Conservation (phyloP, 2,888 invertebrate genomes). For the Bimastos eiseni region DNA sequence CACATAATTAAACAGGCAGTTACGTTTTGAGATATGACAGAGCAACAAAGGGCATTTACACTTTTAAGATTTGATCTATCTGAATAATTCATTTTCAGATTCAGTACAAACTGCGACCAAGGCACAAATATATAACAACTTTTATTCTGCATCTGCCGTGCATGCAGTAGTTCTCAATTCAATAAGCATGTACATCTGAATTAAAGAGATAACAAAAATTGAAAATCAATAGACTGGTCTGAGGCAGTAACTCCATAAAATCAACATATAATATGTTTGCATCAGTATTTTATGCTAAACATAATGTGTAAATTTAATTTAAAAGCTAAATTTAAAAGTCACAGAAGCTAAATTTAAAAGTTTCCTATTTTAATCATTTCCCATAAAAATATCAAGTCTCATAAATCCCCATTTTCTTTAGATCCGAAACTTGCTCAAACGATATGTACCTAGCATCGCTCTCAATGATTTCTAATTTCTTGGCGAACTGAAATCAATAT, state of each 20-base stretch:
- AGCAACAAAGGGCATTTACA: neutral
- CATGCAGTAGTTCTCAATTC: neutral
- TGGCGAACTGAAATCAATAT: neutral
- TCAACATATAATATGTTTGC: no score
- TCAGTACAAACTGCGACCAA: no score
- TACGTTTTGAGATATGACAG: neutral
- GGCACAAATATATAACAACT: neutral
- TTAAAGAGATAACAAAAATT: no score
- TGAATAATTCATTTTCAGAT: neutral
- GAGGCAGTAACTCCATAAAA: no score
- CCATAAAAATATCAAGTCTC: no score
- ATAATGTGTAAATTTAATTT: no score
- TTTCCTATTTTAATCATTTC: no score
- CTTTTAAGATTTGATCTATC: neutral
- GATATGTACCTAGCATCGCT: neutral
- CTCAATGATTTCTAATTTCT: neutral
- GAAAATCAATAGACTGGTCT: no score
- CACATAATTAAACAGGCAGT: neutral
- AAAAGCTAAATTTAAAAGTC: no score
- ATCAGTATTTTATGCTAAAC: no score
- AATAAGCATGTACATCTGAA: neutral
- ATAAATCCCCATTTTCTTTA: no score
- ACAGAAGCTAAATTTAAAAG: no score
- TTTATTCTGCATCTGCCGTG: neutral
- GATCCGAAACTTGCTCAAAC: neutral